These are phyloP conservation scores for Brenthis hecate DNA, from an alignment of 2,888 invertebrate genomes.

Conservation along the genomic window DNA sequence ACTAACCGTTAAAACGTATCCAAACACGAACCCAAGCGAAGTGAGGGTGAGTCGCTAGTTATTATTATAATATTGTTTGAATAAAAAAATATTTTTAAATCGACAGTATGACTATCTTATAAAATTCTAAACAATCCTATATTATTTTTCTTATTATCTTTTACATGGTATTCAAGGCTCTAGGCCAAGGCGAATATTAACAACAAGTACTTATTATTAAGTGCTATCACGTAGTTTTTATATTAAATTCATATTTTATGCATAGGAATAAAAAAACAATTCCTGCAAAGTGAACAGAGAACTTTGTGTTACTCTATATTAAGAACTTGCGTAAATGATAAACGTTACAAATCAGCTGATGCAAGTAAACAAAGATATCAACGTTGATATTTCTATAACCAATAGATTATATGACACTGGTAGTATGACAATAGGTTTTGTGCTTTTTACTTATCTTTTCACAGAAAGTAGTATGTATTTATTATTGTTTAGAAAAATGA, in stretches of 20 bases:
- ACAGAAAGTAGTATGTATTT: constrained; percentile 57
- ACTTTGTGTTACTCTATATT: constrained; percentile 12
- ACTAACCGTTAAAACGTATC: too few relatives aligned
- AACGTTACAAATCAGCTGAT: constrained; percentile 65
- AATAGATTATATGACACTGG: constrained; percentile 1
- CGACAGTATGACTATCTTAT: too few relatives aligned
- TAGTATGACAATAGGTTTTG: constrained; percentile 32
- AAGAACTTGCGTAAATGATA: constrained; percentile 8
- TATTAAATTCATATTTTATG: background rate
- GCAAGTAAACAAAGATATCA: constrained; percentile 63
- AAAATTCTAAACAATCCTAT: background rate
- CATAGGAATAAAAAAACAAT: background rate
- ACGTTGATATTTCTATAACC: background rate
- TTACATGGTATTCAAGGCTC: constrained; percentile 35
- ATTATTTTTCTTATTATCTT: constrained; percentile 23
- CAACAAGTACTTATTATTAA: constrained; percentile 23
- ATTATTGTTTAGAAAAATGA: constrained; percentile 78
- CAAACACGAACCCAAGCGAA: too few relatives aligned
- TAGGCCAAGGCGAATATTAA: constrained; percentile 34
- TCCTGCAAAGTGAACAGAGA: background rate
- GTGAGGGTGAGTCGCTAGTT: too few relatives aligned
- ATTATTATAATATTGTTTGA: background rate
- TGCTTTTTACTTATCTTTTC: constrained; percentile 48
- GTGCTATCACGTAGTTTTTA: constrained; percentile 18
- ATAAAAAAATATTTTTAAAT: too few relatives aligned